These are phyloP conservation scores for Nephotettix cincticeps DNA, from an alignment of 1,140 invertebrate genomes.

Conservation along the genomic window DNA sequence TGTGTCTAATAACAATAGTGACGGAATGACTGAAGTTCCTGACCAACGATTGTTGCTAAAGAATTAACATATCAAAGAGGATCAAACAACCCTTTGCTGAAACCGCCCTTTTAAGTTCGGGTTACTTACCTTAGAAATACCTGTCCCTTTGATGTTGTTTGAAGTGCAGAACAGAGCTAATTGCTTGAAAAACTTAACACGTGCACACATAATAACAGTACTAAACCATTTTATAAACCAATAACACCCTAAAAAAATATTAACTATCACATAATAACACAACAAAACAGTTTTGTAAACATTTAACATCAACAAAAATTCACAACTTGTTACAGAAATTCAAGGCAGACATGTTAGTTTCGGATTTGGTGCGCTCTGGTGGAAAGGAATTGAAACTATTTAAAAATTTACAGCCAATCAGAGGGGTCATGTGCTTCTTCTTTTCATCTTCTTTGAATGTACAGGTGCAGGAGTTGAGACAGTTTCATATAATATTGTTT, in stretches of 20 bases:
- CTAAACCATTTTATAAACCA: conserved; percentile 29
- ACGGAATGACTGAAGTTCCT: no score
- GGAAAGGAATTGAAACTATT: conserved; percentile 9
- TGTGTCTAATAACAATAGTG: no score
- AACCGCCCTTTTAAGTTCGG: conserved; percentile 25
- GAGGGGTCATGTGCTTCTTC: not conserved
- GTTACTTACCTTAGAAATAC: conserved; percentile 34
- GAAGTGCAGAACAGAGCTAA: conserved; percentile 25
- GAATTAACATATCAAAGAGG: conserved; percentile 6
- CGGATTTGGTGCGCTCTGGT: conserved; percentile 30
- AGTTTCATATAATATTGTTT: no score
- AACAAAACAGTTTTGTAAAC: conserved; percentile 25
- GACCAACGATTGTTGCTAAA: not conserved
- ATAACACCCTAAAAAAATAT: conserved; percentile 20
- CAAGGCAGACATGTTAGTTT: conserved; percentile 31
- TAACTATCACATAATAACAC: conserved; percentile 27
- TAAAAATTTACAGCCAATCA: conserved; percentile 31
- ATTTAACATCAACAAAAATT: conserved; percentile 25
- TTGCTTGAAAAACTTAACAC: conserved; percentile 11
- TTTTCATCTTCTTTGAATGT: no score
- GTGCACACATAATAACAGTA: conserved; percentile 26
- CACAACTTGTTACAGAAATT: conserved; percentile 20
- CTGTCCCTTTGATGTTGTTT: conserved; percentile 36
- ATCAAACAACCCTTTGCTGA: conserved; percentile 14
- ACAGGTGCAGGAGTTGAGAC: no score